A percentile compares a stretch with the other conserved stretches of the same genome.
phyloP scores from a whole-genome alignment of 2,113 vertebrate genomes.

The Octodon degus region DNA sequence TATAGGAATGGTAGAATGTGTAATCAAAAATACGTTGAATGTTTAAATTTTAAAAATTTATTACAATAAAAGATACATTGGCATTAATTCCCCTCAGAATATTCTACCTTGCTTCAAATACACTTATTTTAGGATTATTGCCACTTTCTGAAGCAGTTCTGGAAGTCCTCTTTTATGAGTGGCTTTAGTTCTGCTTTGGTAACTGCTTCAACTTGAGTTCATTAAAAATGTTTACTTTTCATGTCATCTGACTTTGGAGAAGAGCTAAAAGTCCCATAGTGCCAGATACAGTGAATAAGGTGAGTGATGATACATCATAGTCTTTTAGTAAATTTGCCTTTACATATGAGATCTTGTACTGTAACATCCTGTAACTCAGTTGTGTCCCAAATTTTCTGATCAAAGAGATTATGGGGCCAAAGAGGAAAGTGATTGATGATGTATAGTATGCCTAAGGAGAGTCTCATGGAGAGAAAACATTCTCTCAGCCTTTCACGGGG shows the following conservation, averaged over 20 bases:
- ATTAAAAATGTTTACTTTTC: background rate
- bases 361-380: no score
- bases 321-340: background rate
- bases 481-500: no score
- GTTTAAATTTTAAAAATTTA: background rate
- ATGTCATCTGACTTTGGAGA: background rate
- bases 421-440: no score
- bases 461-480: no score
- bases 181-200: background rate
- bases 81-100: background rate
- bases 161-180: background rate
- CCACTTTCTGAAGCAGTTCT: background rate
- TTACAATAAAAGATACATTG: background rate
- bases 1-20: background rate
- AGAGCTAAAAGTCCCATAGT: background rate
- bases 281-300: background rate
- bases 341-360: no score
- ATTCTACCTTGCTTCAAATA: background rate
- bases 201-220: background rate
- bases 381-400: no score
- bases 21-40: background rate
- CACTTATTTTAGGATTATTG: background rate
- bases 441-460: no score
- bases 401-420: no score
- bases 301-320: background rate